Conservation (phyloP, 2,113 vertebrate species). For the Podarcis raffonei region DNA sequence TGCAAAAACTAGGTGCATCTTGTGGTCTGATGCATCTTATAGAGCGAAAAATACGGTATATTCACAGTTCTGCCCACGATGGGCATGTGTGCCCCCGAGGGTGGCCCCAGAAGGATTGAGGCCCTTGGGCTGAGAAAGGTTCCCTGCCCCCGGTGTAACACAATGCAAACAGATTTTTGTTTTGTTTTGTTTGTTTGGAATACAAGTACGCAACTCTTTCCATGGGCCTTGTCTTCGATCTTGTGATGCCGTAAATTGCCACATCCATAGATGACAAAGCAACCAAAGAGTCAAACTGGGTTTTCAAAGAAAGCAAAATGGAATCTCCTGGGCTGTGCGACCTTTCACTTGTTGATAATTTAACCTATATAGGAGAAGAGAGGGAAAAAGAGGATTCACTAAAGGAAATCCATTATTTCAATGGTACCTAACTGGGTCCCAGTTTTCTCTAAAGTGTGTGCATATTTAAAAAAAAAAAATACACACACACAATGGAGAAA, state of each 20-base stretch:
- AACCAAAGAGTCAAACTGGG: slow-evolving; percentile 78
- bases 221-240: slow-evolving; percentile 70
- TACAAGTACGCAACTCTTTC: slow-evolving; percentile 71
- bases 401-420: neutral
- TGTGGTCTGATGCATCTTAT: too few species aligned
- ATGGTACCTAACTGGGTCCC: neutral
- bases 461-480: neutral
- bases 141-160: too few species aligned
- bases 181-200: neutral
- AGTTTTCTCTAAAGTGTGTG: neutral
- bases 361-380: slow-evolving; percentile 72
- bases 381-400: slow-evolving; percentile 14
- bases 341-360: slow-evolving; percentile 49
- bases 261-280: slow-evolving; percentile 85
- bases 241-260: slow-evolving; percentile 79
- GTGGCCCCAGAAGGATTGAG: too few species aligned
- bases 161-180: too few species aligned
- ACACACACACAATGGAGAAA: too few species aligned
- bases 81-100: too few species aligned
- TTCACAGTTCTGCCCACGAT: too few species aligned
- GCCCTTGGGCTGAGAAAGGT: too few species aligned
- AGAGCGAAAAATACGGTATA: too few species aligned
- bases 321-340: slow-evolving; percentile 75
- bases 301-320: slow-evolving; percentile 72
- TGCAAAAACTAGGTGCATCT: too few species aligned